Evolutionary conservation across 1,140 invertebrate species (phyloP).

Genomic region (Drosophila bocki): DNA sequence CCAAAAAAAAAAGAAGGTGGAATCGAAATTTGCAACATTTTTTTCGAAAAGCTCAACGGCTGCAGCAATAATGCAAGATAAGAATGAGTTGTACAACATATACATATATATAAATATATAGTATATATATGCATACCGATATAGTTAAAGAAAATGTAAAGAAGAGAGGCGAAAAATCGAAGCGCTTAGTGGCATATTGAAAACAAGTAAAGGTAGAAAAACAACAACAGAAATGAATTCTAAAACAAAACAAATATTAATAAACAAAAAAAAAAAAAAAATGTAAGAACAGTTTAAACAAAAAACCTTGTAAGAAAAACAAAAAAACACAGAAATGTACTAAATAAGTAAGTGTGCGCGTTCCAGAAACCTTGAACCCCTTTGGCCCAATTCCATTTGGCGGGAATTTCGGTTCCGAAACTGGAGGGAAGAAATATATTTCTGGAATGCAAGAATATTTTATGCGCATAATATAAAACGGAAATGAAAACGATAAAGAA

Average conservation of each 20-base stretch:
- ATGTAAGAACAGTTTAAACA: slow-evolving; percentile 26
- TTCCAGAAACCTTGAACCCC: slow-evolving; percentile 41
- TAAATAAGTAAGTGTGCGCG: slow-evolving; percentile 37
- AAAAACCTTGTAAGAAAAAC: slow-evolving; percentile 48
- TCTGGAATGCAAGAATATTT: slow-evolving; percentile 61
- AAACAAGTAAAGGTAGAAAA: slow-evolving; percentile 28
- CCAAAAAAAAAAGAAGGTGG: neutral
- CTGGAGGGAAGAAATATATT: slow-evolving; percentile 6
- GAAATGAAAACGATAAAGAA: slow-evolving; percentile 13
- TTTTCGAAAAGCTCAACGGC: slow-evolving; percentile 37
- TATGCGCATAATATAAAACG: slow-evolving; percentile 44
- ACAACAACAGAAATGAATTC: slow-evolving; percentile 28
- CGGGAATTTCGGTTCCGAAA: slow-evolving; percentile 18
- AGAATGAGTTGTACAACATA: slow-evolving; percentile 68
- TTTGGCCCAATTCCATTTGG: slow-evolving; percentile 17
- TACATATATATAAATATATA: slow-evolving; percentile 40
- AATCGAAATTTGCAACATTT: slow-evolving; percentile 28
- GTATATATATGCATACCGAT: slow-evolving; percentile 33
- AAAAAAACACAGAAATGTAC: slow-evolving; percentile 23
- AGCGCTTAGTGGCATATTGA: slow-evolving; percentile 52
- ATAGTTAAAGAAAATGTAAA: slow-evolving; percentile 75
- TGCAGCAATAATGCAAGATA: slow-evolving; percentile 41
- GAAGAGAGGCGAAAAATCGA: slow-evolving; percentile 40
- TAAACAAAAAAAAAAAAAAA: slow-evolving; percentile 15
- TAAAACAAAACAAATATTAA: slow-evolving; percentile 13